Conservation (phyloP, 1,140 invertebrate genomes). For the Pseudobourletiella spinata region DNA sequence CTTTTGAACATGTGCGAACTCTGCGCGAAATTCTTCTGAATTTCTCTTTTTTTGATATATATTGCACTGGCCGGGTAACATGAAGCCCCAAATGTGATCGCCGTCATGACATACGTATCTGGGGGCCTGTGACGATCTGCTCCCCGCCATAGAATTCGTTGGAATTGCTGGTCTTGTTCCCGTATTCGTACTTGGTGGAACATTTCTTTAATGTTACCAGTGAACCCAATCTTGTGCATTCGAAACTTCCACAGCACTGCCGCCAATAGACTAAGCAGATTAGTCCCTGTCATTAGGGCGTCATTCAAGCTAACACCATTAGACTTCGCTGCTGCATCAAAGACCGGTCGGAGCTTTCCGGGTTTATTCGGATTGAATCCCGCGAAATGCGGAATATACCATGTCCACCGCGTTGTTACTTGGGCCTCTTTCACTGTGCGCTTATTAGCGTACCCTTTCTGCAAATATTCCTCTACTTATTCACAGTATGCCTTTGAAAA, state of each 20-base stretch:
- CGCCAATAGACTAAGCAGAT: slow-evolving; percentile 3
- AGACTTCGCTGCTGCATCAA: slow-evolving; percentile 3
- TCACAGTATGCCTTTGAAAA: neutral
- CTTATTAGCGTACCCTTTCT: slow-evolving; percentile 10
- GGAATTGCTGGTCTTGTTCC: neutral
- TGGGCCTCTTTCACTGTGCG: neutral
- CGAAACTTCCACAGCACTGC: neutral
- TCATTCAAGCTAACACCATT: slow-evolving; percentile 13
- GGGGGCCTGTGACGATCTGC: neutral
- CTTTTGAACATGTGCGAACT: neutral
- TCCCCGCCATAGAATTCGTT: slow-evolving; percentile 24
- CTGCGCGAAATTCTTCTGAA: neutral
- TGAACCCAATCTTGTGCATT: slow-evolving; percentile 1
- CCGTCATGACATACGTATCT: slow-evolving; percentile 1
- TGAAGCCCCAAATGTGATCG: slow-evolving; percentile 19
- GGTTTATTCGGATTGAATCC: slow-evolving; percentile 16
- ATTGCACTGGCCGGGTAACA: slow-evolving; percentile 11
- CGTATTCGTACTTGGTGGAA: slow-evolving; percentile 6
- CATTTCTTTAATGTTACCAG: slow-evolving; percentile 18
- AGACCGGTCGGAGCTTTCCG: slow-evolving; percentile 6
- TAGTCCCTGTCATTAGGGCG: neutral
- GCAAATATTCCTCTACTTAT: slow-evolving; percentile 5
- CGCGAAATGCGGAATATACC: slow-evolving; percentile 8
- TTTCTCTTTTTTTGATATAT: slow-evolving; percentile 9
- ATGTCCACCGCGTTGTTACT: neutral